Base-by-base conservation (phyloP, 2,888 invertebrate species). In the Lithophane leautieri region DNA sequence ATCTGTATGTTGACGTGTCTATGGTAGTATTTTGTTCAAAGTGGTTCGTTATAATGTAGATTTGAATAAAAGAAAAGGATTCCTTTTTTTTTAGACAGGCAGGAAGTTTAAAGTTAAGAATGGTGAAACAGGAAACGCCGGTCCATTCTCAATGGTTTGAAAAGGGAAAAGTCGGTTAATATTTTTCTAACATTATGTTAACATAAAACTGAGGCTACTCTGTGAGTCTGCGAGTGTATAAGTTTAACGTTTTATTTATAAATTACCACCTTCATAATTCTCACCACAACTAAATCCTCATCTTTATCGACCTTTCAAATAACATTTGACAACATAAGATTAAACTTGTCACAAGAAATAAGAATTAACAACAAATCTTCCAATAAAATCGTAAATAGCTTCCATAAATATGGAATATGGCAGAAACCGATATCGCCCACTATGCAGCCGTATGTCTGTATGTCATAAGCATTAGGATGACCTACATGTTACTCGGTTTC, bases 401-500 rank as follows among this genome's bases (percentile, higher is more conserved):
- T 73, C 60, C 67, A 76, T 76, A 82, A 73, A 71, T 70, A 73
- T 73, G 63, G 77, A 82, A 76, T 69, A 78, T 84, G 74, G 70
- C 56, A 73, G 70, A 75, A 70, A 54, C 65, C 61, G 58, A 82
- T 66, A 52, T 78, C 86, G 83, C 86, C 86, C 83, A 86, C 86
- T 16, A 42, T 47, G 60, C 58, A 66, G 61, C 63, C 61, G 56
- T 80, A 70, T 54, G 44, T 79, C 79, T 81, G 74, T 66, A 82
- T 76, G 70, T 80, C 86, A 84, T 82, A 80, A 80, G 74, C 70
- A 70, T 82, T 74, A 76, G 50, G 73, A 72, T 68, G 73, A 79
- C 86, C 86, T 76, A 87, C 88, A 72, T 86, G 63, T 44, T 44
- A 56, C 54, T 60, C 67, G 77, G 82, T 83, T 79, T 80, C 86